A percentile compares a stretch with the other conserved stretches of the same genome.
These are phyloP conservation scores for Melozone crissalis DNA, from an alignment of 2,113 vertebrate genomes.

Conservation along the genomic window DNA sequence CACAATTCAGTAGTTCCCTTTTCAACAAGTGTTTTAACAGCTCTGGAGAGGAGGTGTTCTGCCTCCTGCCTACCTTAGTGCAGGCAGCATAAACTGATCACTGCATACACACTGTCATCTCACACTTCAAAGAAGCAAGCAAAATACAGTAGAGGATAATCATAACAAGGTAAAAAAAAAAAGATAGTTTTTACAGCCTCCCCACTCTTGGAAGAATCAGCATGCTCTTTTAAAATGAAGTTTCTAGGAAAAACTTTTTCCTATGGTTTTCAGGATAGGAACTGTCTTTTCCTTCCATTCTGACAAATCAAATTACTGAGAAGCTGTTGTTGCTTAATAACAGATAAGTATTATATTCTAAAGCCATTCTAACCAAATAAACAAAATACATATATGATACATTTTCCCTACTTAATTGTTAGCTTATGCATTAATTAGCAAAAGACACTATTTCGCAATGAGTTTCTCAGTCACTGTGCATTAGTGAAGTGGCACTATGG, in stretches of 20 bases:
- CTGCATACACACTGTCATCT: background rate
- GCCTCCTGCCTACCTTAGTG: background rate
- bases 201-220: background rate
- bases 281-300: background rate
- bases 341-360: background rate
- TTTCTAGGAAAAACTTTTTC: background rate
- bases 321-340: background rate
- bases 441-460: conserved; percentile 30
- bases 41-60: background rate
- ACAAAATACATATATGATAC: background rate
- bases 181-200: background rate
- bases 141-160: background rate
- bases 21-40: background rate
- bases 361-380: background rate
- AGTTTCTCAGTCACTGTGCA: conserved; percentile 40
- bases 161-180: background rate
- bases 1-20: background rate
- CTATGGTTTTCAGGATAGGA: background rate
- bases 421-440: conserved; percentile 41
- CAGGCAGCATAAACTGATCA: background rate
- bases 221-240: background rate
- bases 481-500: conserved; percentile 47
- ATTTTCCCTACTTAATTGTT: conserved; percentile 9
- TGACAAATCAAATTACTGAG: background rate
- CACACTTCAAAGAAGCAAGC: background rate